A percentile compares a stretch with the other conserved stretches of the same genome.
Conservation (phyloP, 2,888 invertebrate species). For the Lycia hirtaria region DNA sequence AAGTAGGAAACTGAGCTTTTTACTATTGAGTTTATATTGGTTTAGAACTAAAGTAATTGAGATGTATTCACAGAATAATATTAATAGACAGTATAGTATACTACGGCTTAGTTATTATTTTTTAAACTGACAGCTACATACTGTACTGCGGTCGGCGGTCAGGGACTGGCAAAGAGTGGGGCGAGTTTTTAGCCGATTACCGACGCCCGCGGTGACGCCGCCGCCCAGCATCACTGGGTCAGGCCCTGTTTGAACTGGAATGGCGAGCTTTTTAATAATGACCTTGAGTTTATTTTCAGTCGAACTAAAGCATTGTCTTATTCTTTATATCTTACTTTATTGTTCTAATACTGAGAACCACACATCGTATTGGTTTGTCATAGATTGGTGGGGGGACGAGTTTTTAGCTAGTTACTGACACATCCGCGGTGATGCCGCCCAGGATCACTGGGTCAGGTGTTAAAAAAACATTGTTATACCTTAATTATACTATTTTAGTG, state of each 20-base stretch:
- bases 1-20: too few species aligned
- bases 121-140: slow-evolving; percentile 52
- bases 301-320: background rate
- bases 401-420: slow-evolving; percentile 62
- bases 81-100: too few species aligned
- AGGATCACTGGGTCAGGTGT: slow-evolving; percentile 56
- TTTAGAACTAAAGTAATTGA: too few species aligned
- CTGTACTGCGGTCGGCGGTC: slow-evolving; percentile 50
- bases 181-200: slow-evolving; percentile 64
- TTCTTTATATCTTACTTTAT: too few species aligned
- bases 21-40: too few species aligned
- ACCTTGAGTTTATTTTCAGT: background rate
- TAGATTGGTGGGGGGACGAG: slow-evolving; percentile 31
- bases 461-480: too few species aligned
- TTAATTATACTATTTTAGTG: too few species aligned
- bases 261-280: background rate
- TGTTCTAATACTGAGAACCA: too few species aligned
- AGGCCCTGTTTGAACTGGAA: slow-evolving; percentile 29
- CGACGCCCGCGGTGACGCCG: slow-evolving; percentile 47
- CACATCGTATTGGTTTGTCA: background rate
- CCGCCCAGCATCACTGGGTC: slow-evolving; percentile 55
- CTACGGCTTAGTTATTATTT: too few species aligned
- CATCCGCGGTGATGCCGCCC: slow-evolving; percentile 45
- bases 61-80: too few species aligned
- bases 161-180: slow-evolving; percentile 55